Conservation (phyloP, 37 sponge, comb jelly and placozoan species). For the Ianthella basta region DNA sequence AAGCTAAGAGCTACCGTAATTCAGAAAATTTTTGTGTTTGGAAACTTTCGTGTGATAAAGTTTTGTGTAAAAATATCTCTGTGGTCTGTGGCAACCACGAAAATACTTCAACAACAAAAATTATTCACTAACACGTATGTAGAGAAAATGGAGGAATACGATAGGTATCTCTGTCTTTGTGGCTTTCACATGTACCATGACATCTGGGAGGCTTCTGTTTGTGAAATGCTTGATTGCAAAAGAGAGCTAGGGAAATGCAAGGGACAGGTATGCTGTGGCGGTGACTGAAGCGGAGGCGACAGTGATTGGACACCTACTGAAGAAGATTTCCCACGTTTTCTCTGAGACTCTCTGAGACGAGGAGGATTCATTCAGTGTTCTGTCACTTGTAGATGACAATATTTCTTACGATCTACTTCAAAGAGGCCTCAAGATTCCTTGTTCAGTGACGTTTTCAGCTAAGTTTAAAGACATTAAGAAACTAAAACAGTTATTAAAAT, state of each 20-base stretch:
- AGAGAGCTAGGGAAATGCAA: conserved; percentile 32
- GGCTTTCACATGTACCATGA: conserved; percentile 36
- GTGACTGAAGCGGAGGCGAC: conserved; percentile 23
- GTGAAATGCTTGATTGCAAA: conserved; percentile 31
- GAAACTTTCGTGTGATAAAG: too few relatives aligned
- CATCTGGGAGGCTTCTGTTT: conserved; percentile 39
- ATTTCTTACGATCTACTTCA: conserved; percentile 33
- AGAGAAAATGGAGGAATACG: conserved; percentile 22
- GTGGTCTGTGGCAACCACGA: too few relatives aligned
- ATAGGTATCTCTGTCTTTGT: conserved; percentile 2
- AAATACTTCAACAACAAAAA: too few relatives aligned
- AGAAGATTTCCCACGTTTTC: conserved; percentile 39
- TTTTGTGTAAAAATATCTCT: too few relatives aligned
- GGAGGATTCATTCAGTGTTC: conserved; percentile 34
- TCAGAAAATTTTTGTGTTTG: too few relatives aligned
- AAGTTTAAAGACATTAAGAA: conserved; percentile 1
- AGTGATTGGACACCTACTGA: conserved; percentile 35
- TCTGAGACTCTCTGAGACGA: conserved; percentile 35
- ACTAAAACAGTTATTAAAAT: conserved; percentile 2
- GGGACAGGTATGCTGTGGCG: conserved; percentile 46
- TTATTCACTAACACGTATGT: too few relatives aligned
- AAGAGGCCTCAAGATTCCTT: conserved; percentile 33
- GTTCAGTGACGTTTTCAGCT: conserved; percentile 6
- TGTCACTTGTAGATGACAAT: conserved; percentile 33
- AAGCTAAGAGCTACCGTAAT: too few relatives aligned